Base-by-base conservation (phyloP, 92 coral and sea anemone species). In the Micromussa lordhowensis region DNA sequence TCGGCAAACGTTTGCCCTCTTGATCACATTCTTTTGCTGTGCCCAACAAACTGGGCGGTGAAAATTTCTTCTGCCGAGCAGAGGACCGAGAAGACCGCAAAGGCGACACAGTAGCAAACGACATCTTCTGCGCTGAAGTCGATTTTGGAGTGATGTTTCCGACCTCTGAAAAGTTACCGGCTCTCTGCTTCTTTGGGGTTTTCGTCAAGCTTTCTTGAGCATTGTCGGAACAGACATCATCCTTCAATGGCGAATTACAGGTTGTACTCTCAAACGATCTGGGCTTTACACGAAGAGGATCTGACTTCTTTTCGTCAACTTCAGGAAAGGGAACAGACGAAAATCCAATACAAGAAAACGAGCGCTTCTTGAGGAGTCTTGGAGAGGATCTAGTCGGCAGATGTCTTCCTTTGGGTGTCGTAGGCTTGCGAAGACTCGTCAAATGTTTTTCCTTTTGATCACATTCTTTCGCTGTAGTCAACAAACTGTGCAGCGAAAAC, bases 341-440 rank as follows among this genome's bases (percentile, higher is more conserved):
- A 79, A 95, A 94, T 16, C 98, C 98, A 78, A 94, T 95, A 75
- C 92, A 94, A 32, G 98, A 95, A 76, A 92, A 95, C 1, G 98
- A 93, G 21, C 98, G 94, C 82, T 84, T 94, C 85, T 92, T 87
- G 31, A 95, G 79, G 14, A 95, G 58, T 77, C 98, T 88, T 21
- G 98, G 98, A 18, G 98, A 95, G 1, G 98, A 95, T 35, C 94
- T 89, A 36, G 87, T 86, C 6, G 77, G 86, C 16, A 8, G 48
- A 55, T 5, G 32, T 55, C 28, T 54, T 19, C 26, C n/a, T 49
- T 68, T 86, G 26, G 83, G 64, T 48, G 77, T 40, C 16, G 32
- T 44, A 22, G 75, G 48, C 11, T 40, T 77, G 22, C 49, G 83
- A 49, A 21, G 48, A n/a, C 32, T 49, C 36, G 28, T 53, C 22